Evolutionary conservation across 1,140 invertebrate species (phyloP), one percentile per base, ranked within the genome.

Genomic region (Megalonaias nervosa): DNA sequence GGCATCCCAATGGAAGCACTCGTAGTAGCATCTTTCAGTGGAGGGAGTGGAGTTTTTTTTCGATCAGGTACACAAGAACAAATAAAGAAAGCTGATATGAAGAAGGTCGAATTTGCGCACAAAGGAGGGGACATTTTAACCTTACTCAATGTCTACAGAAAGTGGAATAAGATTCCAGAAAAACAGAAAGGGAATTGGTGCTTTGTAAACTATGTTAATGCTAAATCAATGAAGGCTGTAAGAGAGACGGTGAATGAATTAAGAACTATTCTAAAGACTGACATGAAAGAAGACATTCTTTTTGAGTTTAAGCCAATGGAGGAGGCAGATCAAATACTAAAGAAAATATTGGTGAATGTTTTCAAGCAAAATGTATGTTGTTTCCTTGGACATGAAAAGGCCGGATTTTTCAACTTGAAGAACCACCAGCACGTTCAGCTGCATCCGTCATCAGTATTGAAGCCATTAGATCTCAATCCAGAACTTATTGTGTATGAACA

Each of bases 41-140:
- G 73, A 67, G 74, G 81, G 71, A 75, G 75, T 26, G 78, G 81
- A 31, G 57, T 88, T 14, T 88, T 88, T 67, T 87, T 81, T 65
- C 74, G 85, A 72, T 82, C 75, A 31, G 79, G 84, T 11, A 80
- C 81, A 61, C 67, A 94, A 85, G 89, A 92, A 69, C 94, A 95
- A 86, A 93, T 94, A 88, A 94, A 94, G 6, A 85, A 92, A 23
- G 91, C 92, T 79, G 93, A 94, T 38, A 71, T 80, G 73, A 73
- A 77, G 56, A 98, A 97, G 89, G 97, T 97, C 89, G 89, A 93
- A n/a, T 89, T 87, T 79, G 83, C 84, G 73, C 95, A 96, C 1
- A 91, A 93, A 26, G 93, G 96, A 83, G 98, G 98, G 14, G 98
- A 99, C 92, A 96, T 97, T 86, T 92, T 99, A 9, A 98, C 96